These are phyloP conservation scores for Ovis canadensis DNA, from an alignment of 2,113 vertebrate species.

Conservation along the genomic window DNA sequence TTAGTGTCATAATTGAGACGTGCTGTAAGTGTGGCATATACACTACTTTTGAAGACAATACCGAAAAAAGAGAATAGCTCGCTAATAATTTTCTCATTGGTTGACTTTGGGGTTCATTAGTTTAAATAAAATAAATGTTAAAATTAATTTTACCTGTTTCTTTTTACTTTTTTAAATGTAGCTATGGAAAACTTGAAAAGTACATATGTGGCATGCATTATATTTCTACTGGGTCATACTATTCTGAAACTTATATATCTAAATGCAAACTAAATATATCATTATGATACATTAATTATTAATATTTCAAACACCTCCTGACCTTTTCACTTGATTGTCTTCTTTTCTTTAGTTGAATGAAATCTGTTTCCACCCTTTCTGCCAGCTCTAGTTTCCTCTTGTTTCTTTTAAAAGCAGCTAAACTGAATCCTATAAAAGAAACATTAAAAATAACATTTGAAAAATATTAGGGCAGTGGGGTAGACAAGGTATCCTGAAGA, in stretches of 20 bases:
- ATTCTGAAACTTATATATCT: slow-evolving; percentile 24
- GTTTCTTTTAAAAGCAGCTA: slow-evolving; percentile 98
- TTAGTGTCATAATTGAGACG: not conserved
- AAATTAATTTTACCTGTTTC: slow-evolving; percentile 14
- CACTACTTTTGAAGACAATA: not conserved
- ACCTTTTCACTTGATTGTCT: slow-evolving; percentile 96
- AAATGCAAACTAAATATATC: slow-evolving; percentile 13
- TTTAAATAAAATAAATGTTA: not conserved
- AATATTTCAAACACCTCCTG: slow-evolving; percentile 76
- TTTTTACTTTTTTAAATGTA: not conserved
- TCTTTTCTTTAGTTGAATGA: slow-evolving; percentile 92
- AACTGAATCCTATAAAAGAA: slow-evolving; percentile 92
- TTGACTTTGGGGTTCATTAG: not conserved
- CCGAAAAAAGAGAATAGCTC: not conserved
- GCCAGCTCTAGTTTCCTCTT: slow-evolving; percentile 98
- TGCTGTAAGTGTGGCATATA: not conserved
- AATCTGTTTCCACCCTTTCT: slow-evolving; percentile 94
- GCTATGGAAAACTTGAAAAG: not conserved
- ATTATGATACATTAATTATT: slow-evolving; percentile 16
- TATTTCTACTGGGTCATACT: not conserved
- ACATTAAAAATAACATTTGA: slow-evolving; percentile 63
- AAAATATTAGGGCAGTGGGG: slow-evolving; percentile 21
- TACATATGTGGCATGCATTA: not conserved
- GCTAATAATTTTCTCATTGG: not conserved
- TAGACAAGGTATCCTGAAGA: not conserved